Percentiles rank a stretch among this genome's conserved stretches.
phyloP scores from a whole-genome alignment of 2,797 vertebrate species.

The Danio jaintianensis region DNA sequence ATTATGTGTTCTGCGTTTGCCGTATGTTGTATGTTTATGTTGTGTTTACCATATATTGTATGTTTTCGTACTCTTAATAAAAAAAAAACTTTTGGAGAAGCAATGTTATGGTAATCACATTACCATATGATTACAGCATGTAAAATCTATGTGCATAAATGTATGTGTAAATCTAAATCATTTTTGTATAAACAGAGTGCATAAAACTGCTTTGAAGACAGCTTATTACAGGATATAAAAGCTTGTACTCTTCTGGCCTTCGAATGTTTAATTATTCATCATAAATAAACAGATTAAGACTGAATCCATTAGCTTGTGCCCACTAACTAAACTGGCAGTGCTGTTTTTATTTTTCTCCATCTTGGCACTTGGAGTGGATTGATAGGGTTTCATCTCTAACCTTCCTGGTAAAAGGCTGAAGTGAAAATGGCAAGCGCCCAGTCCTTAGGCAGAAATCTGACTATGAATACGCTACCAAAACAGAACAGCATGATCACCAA shows the following conservation, averaged over 20 bases:
- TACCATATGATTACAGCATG: neutral
- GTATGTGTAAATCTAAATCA: conserved; percentile 8
- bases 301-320: conserved; percentile 4
- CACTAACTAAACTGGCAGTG: neutral
- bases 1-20: no score
- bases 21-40: no score
- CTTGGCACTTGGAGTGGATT: conserved; percentile 48
- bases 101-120: neutral
- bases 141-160: neutral
- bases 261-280: conserved; percentile 16
- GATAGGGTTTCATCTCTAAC: conserved; percentile 42
- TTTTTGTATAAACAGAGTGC: neutral
- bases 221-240: neutral
- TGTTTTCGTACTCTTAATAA: no score
- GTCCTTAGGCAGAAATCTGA: conserved; percentile 39
- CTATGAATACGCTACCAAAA: conserved; percentile 52
- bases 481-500: conserved; percentile 45
- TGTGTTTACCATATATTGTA: no score
- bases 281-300: conserved; percentile 12
- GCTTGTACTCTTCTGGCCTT: neutral
- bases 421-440: conserved; percentile 26
- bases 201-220: conserved; percentile 28
- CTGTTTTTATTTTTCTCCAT: conserved; percentile 22
- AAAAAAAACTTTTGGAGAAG: neutral
- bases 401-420: conserved; percentile 28